A percentile compares a stretch with the other conserved stretches of the same genome.
Conservation (phyloP, 1,140 invertebrate genomes). For the Harpegnathos saltator region DNA sequence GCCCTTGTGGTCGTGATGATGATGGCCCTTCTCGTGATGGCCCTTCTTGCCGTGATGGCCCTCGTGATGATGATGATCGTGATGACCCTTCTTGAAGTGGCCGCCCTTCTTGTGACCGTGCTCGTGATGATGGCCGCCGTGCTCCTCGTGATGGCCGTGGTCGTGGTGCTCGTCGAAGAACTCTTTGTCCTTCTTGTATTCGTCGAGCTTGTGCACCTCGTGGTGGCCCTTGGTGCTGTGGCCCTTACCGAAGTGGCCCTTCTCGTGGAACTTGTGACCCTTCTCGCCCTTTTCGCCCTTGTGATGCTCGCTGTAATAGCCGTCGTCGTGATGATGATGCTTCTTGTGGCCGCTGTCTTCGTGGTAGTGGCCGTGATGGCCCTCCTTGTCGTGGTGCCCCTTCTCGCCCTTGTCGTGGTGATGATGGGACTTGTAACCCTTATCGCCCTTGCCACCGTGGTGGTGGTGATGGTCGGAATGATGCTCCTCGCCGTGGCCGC, state of each 20-base stretch:
- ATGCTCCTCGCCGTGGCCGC: slow-evolving; percentile 87
- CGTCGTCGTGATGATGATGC: slow-evolving; percentile 89
- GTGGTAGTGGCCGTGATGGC: slow-evolving; percentile 87
- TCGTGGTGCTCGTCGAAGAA: slow-evolving; percentile 93
- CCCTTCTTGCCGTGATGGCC: slow-evolving; percentile 88
- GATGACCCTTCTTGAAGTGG: slow-evolving; percentile 83
- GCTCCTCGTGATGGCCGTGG: slow-evolving; percentile 92
- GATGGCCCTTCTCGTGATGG: slow-evolving; percentile 77
- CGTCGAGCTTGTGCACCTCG: slow-evolving; percentile 90
- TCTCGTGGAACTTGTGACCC: slow-evolving; percentile 89
- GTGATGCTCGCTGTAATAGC: slow-evolving; percentile 88
- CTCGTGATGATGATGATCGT: slow-evolving; percentile 89
- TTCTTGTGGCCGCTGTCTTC: slow-evolving; percentile 89
- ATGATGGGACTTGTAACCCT: slow-evolving; percentile 87
- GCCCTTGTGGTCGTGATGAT: slow-evolving; percentile 74
- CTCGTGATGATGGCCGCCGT: slow-evolving; percentile 91
- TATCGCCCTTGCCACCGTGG: slow-evolving; percentile 85
- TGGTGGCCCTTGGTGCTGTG: slow-evolving; percentile 89
- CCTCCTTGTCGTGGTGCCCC: slow-evolving; percentile 89
- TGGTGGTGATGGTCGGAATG: slow-evolving; percentile 85
- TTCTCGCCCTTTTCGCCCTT: slow-evolving; percentile 88
- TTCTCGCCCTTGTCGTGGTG: slow-evolving; percentile 88
- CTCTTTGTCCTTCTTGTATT: slow-evolving; percentile 90
- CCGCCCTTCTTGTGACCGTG: slow-evolving; percentile 90
- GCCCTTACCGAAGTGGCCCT: slow-evolving; percentile 89